Conservation (phyloP, 2,888 invertebrate species). For the Diabrotica balteata region DNA sequence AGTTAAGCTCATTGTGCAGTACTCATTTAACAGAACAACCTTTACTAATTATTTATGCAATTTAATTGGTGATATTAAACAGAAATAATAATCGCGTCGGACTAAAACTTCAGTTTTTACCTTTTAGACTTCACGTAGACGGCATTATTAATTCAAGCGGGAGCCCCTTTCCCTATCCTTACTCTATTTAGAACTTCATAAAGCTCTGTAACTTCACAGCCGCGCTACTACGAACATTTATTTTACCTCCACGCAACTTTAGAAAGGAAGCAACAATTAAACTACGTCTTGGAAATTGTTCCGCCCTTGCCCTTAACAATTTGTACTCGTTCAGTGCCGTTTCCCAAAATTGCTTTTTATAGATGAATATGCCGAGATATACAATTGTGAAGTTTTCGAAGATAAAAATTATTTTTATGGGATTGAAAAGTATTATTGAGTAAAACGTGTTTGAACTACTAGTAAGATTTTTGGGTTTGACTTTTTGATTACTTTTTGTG, state of each 20-base stretch:
- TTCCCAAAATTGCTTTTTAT: neutral
- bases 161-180: slow-evolving; percentile 3
- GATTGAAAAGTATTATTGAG: too few relatives aligned
- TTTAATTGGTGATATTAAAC: too few relatives aligned
- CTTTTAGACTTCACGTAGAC: slow-evolving; percentile 5
- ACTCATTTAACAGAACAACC: too few relatives aligned
- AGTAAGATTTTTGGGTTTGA: too few relatives aligned
- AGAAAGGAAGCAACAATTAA: slow-evolving; percentile 42
- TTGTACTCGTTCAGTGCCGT: slow-evolving; percentile 31
- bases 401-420: too few relatives aligned
- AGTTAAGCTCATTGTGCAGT: too few relatives aligned
- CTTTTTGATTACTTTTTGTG: too few relatives aligned
- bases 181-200: slow-evolving; percentile 19
- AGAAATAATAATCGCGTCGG: too few relatives aligned
- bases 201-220: slow-evolving; percentile 8
- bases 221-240: slow-evolving; percentile 19
- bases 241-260: slow-evolving; percentile 12
- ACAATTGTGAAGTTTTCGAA: too few relatives aligned
- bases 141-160: slow-evolving; percentile 15
- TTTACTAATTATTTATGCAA: too few relatives aligned
- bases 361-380: too few relatives aligned
- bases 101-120: neutral
- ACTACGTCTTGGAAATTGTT: slow-evolving; percentile 41
- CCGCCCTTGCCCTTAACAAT: slow-evolving; percentile 38
- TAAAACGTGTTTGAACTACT: too few relatives aligned